These are phyloP conservation scores for Pangasius larnaudii DNA, from an alignment of 2,797 vertebrate genomes.

Conservation along the genomic window DNA sequence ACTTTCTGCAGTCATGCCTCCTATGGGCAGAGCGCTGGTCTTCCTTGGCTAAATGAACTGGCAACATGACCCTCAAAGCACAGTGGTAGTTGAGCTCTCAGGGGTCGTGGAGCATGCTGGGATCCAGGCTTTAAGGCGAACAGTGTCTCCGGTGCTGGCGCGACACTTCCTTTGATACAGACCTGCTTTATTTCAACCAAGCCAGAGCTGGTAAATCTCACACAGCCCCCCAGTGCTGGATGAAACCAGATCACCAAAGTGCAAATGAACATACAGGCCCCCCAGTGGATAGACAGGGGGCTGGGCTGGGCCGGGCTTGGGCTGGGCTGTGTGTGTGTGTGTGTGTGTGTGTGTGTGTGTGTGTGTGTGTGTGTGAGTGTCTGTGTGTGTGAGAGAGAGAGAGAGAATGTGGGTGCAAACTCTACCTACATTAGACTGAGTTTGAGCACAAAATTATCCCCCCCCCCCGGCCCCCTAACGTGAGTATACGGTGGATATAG, in stretches of 20 bases:
- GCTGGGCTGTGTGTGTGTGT: conserved; percentile 18
- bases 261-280: conserved; percentile 72
- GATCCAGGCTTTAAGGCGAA: conserved; percentile 55
- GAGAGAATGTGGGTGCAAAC: neutral
- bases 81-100: conserved; percentile 55
- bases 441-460: neutral
- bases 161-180: conserved; percentile 69
- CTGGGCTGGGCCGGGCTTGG: neutral
- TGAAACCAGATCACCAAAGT: conserved; percentile 69
- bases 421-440: neutral
- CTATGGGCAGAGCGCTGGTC: conserved; percentile 33
- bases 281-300: conserved; percentile 30
- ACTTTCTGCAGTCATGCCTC: conserved; percentile 24
- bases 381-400: neutral
- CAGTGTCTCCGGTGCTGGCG: conserved; percentile 55
- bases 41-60: conserved; percentile 45
- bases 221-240: conserved; percentile 60
- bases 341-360: neutral
- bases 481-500: too few species aligned
- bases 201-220: conserved; percentile 71
- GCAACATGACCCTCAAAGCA: conserved; percentile 60
- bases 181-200: conserved; percentile 68
- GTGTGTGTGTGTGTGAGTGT: neutral
- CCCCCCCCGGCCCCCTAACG: too few species aligned
- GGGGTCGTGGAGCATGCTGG: conserved; percentile 63